Base-by-base conservation (phyloP, 2,797 vertebrate genomes). In the Dryobates pubescens region DNA sequence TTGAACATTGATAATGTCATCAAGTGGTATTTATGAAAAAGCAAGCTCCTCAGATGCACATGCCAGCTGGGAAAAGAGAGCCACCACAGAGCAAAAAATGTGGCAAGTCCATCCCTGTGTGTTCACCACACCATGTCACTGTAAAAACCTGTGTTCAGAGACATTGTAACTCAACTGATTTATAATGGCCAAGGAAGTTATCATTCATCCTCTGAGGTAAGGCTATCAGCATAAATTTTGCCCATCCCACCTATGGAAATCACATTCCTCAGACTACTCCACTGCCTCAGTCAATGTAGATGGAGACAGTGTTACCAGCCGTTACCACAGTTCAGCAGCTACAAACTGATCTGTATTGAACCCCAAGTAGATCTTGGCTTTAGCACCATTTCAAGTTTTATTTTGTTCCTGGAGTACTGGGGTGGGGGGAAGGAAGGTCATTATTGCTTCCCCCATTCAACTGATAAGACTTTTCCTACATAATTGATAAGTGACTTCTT, bases 101-200 rank as follows among this genome's bases (percentile, higher is more conserved):
- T 10, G 13, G 10, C 8, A 89, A 73, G 56, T 47, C 11, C 10
- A 16, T 53, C 86, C 15, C 20, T 38, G 9, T 41, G 61, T 3
- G 0, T 85, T 82, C 75, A 4, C 27, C 67, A 68, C 9, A 22
- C 4, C 22, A 30, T 0, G 2, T 7, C 1, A 0, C 14, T 79
- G n/a, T 68, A 72, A 67, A 80, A 81, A 49, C 23, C 51, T 34
- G 9, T 4, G 9, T 70, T 84, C 67, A 58, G 27, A 86, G n/a
- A 34, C 3, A 6, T 9, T 22, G 22, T 43, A 53, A 88, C 26
- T 59, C 22, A 30, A 8, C 26, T 29, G n/a, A 36, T 72, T 63
- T 64, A 9, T n/a, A n/a, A 36, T 18, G 17, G 17, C 32, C 26
- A 27, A 73, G 53, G 51, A 69, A 54, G 56, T 4, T 65, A 59